phyloP scores from a whole-genome alignment of 2,113 vertebrate genomes.

The Colossoma macropomum region DNA sequence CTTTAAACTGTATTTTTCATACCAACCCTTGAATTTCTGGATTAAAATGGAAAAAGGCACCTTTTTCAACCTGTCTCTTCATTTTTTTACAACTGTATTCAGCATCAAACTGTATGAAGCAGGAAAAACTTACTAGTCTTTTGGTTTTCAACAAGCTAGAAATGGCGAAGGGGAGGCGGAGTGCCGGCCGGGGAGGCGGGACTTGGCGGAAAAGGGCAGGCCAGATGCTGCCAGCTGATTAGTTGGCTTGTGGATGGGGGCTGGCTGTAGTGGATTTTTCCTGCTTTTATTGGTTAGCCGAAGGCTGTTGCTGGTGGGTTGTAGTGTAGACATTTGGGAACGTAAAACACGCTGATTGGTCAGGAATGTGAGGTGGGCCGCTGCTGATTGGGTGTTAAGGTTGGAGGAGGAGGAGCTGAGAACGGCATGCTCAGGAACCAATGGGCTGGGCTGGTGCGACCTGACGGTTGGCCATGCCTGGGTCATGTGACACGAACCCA shows the following conservation, averaged over 20 bases:
- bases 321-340: slow-evolving; percentile 99
- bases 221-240: slow-evolving; percentile 99
- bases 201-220: slow-evolving; percentile 99
- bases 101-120: slow-evolving; percentile 99
- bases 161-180: slow-evolving; percentile 99
- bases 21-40: slow-evolving; percentile 28
- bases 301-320: slow-evolving; percentile 99
- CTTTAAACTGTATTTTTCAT: slow-evolving; percentile 54
- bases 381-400: slow-evolving; percentile 99
- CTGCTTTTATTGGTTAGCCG: slow-evolving; percentile 99
- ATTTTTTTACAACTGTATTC: slow-evolving; percentile 91
- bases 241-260: slow-evolving; percentile 92
- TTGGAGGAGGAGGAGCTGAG: slow-evolving; percentile 93
- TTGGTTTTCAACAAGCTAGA: slow-evolving; percentile 99
- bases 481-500: slow-evolving; percentile 99
- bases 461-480: slow-evolving; percentile 99
- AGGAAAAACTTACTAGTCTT: slow-evolving; percentile 99
- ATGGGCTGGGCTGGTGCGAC: slow-evolving; percentile 99
- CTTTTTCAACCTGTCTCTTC: slow-evolving; percentile 89
- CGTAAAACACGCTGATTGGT: slow-evolving; percentile 98
- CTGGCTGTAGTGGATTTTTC: slow-evolving; percentile 94
- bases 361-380: slow-evolving; percentile 98
- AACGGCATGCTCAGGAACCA: slow-evolving; percentile 99
- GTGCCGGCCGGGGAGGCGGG: slow-evolving; percentile 99
- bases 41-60: slow-evolving; percentile 78